phyloP scores from a whole-genome alignment of 1,140 invertebrate genomes.

The Chionoecetes opilio region DNA sequence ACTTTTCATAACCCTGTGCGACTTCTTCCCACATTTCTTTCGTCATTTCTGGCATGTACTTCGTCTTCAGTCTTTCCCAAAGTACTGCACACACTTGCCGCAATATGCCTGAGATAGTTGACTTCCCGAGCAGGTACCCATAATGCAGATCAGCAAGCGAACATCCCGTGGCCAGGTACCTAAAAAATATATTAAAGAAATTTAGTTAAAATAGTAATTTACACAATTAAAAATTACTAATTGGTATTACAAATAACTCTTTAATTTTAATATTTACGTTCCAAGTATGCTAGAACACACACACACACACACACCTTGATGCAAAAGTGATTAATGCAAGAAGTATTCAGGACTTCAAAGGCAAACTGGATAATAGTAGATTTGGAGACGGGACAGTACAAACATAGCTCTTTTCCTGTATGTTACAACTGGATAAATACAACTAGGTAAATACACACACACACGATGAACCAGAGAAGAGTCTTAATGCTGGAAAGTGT shows the following conservation, averaged over 20 bases:
- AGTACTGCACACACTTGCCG: slow-evolving; percentile 65
- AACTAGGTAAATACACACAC: no score
- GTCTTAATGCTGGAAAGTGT: no score
- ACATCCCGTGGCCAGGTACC: slow-evolving; percentile 73
- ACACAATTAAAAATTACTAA: slow-evolving; percentile 41
- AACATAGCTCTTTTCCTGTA: no score
- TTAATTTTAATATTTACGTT: not conserved
- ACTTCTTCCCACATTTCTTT: slow-evolving; percentile 55
- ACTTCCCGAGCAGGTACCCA: slow-evolving; percentile 59
- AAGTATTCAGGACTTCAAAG: no score
- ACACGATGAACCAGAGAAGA: no score
- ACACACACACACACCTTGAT: slow-evolving; percentile 59
- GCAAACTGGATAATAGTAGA: no score
- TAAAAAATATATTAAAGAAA: slow-evolving; percentile 44
- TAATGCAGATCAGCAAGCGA: slow-evolving; percentile 74
- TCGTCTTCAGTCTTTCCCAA: slow-evolving; percentile 48
- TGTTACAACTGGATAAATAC: no score
- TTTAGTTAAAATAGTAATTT: no score
- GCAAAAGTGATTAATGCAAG: no score
- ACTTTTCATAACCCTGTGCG: slow-evolving; percentile 39
- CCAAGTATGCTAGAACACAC: not conserved
- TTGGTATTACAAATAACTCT: not conserved
- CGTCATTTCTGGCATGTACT: slow-evolving; percentile 55
- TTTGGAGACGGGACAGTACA: no score
- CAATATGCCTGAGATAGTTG: slow-evolving; percentile 69